A percentile compares a stretch with the other conserved stretches of the same genome.
These are phyloP conservation scores for Drosophila bocki DNA, from an alignment of 1,140 invertebrate species.

Conservation along the genomic window DNA sequence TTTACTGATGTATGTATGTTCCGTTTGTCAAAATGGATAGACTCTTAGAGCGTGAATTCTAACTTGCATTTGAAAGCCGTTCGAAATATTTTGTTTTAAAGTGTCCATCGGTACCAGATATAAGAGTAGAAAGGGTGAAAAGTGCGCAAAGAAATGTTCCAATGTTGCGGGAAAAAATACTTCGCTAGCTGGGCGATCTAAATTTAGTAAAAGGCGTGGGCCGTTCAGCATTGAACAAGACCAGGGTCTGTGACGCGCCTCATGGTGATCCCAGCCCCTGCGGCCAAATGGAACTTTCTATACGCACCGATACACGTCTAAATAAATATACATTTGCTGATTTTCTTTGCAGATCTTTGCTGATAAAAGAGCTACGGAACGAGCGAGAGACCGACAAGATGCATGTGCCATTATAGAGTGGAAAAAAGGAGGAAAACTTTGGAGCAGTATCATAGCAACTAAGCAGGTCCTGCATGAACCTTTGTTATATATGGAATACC, in stretches of 20 bases:
- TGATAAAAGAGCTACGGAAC: constrained; percentile 47
- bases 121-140: constrained; percentile 24
- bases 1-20: constrained; percentile 40
- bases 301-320: constrained; percentile 24
- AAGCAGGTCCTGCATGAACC: constrained; percentile 49
- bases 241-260: constrained; percentile 71
- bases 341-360: constrained; percentile 36
- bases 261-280: constrained; percentile 39
- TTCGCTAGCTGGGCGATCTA: constrained; percentile 53
- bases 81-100: constrained; percentile 55
- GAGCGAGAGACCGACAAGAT: constrained; percentile 62
- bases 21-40: constrained; percentile 45
- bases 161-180: constrained; percentile 59
- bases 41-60: constrained; percentile 10
- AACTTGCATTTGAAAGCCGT: neutral
- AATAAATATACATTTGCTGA: constrained; percentile 25
- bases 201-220: constrained; percentile 76
- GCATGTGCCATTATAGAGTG: constrained; percentile 74
- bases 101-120: constrained; percentile 35
- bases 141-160: constrained; percentile 38
- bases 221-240: constrained; percentile 71
- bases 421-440: constrained; percentile 29
- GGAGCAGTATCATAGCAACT: constrained; percentile 74
- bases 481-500: constrained; percentile 55
- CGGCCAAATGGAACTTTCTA: constrained; percentile 52